phyloP scores from a whole-genome alignment of 2,797 vertebrate genomes.

The Hypotaenidia philippensis region DNA sequence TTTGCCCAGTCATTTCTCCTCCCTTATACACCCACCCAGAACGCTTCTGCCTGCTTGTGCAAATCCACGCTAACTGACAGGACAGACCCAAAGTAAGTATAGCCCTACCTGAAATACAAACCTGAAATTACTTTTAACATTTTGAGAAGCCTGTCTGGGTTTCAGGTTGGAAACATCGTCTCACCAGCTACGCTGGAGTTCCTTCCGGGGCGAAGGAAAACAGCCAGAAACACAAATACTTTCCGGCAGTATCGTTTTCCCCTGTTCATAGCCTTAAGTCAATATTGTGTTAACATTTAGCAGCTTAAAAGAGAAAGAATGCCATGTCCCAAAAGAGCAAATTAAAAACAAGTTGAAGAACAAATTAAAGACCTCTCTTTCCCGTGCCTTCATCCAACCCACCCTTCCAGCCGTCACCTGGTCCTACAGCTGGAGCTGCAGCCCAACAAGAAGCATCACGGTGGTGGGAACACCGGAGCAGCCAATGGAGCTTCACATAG shows the following conservation, averaged over 20 bases:
- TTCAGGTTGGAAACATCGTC: neutral
- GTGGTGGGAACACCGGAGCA: rapidly evolving
- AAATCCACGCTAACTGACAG: neutral
- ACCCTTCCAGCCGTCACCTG: neutral
- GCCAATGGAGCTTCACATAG: neutral
- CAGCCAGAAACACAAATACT: neutral
- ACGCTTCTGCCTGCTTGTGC: neutral
- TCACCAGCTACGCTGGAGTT: rapidly evolving
- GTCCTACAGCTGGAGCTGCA: neutral
- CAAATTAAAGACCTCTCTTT: neutral
- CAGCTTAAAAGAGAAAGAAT: neutral
- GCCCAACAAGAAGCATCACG: rapidly evolving
- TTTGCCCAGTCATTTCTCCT: neutral
- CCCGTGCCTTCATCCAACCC: neutral
- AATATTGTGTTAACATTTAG: neutral
- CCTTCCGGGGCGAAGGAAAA: neutral
- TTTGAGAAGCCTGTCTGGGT: neutral
- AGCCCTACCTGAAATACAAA: neutral
- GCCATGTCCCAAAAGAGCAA: too few relatives aligned
- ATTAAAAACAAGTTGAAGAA: neutral
- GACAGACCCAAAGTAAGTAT: neutral
- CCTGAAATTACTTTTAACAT: neutral
- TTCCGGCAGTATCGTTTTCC: neutral
- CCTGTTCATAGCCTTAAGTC: neutral
- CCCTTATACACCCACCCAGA: neutral